A percentile compares a stretch with the other conserved stretches of the same genome.
Conservation (phyloP, 2,113 vertebrate species). For the Eptesicus fuscus region DNA sequence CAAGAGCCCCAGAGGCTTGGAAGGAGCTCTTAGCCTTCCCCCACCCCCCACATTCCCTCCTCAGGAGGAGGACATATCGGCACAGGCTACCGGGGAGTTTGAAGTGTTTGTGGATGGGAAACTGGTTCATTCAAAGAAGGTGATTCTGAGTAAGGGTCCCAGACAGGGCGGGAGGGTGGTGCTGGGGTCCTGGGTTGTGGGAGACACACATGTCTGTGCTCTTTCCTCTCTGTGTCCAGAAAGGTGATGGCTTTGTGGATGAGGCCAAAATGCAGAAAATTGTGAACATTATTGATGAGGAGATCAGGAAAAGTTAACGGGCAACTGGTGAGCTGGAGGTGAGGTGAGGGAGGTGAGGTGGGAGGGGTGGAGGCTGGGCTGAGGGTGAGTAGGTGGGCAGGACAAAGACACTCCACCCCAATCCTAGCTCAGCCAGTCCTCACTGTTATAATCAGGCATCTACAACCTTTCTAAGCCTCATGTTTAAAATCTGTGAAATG, state of each 20-base stretch:
- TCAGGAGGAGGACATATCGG: conserved; percentile 39
- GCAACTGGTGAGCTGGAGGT: background rate
- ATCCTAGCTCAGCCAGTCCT: background rate
- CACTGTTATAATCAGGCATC: background rate
- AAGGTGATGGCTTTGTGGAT: conserved; percentile 69
- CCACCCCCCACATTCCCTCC: background rate
- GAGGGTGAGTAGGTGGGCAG: background rate
- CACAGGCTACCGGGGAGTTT: conserved; percentile 52
- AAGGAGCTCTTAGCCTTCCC: background rate
- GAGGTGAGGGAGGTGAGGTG: background rate
- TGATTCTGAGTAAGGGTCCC: conserved; percentile 1
- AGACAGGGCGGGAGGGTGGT: background rate
- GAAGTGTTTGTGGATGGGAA: conserved; percentile 65
- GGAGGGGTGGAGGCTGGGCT: background rate
- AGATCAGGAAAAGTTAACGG: conserved; percentile 44
- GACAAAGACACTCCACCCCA: too few species aligned
- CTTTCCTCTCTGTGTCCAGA: conserved; percentile 22
- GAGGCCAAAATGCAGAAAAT: conserved; percentile 48
- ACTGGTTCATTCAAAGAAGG: conserved; percentile 73
- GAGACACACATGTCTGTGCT: background rate
- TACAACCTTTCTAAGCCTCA: background rate
- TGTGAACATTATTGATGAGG: background rate
- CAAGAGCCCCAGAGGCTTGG: background rate
- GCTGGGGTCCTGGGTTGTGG: background rate
- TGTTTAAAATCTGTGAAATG: background rate